Conservation (phyloP, 2,888 invertebrate genomes). For the Cheilosia variabilis region DNA sequence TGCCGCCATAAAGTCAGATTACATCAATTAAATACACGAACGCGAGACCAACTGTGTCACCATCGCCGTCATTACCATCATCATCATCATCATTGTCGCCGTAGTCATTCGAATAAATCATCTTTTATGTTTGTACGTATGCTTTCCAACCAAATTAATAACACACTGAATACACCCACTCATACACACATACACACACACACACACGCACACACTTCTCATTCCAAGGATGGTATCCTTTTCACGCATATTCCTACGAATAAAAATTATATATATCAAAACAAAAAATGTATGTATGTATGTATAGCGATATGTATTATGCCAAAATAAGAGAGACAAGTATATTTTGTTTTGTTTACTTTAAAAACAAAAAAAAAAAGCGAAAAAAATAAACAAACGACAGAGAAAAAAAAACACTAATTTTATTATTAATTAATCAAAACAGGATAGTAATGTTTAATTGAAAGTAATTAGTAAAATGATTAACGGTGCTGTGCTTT, state of each 20-base stretch:
- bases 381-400: neutral
- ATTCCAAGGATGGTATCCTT: conserved; percentile 39
- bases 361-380: too few species aligned
- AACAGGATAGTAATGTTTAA: conserved; percentile 56
- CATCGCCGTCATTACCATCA: conserved; percentile 18
- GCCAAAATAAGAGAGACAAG: neutral
- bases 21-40: conserved; percentile 52
- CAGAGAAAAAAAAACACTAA: conserved; percentile 2
- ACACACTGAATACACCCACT: conserved; percentile 40
- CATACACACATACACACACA: conserved; percentile 4
- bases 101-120: conserved; percentile 46
- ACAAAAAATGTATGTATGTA: conserved; percentile 47
- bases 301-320: conserved; percentile 41
- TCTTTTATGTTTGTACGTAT: conserved; percentile 47
- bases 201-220: conserved; percentile 9
- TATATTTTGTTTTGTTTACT: too few species aligned
- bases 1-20: conserved; percentile 46
- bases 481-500: conserved; percentile 61
- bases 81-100: conserved; percentile 16
- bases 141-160: conserved; percentile 51
- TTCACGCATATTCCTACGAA: conserved; percentile 16
- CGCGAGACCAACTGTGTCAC: conserved; percentile 52
- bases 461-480: conserved; percentile 67
- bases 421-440: conserved; percentile 55
- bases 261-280: conserved; percentile 15